Evolutionary conservation across 2,888 invertebrate species (phyloP), one percentile per base, ranked within the genome.

Genomic region (Brachypterus glaber): DNA sequence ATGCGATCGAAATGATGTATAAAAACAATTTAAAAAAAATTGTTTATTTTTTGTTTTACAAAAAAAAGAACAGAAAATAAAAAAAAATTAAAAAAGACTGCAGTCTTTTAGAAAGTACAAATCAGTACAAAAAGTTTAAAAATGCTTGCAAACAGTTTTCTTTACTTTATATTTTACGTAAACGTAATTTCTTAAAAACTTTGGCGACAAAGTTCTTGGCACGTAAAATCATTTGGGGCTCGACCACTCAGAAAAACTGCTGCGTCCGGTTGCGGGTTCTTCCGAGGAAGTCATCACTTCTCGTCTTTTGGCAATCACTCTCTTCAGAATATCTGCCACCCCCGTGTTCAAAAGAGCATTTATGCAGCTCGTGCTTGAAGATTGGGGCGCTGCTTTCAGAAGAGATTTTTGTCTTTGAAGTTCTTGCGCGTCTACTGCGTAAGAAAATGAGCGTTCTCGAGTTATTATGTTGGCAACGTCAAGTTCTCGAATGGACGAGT

Each of bases 251-350:
- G 64, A 63, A 49, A 63, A 62, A 38, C 62, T 63, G 38, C 52
- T 57, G 46, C 64, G 53, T 8, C 58, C 50, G 16, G 46, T 39
- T 5, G 54, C 39, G 15, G 37, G 36, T 4, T 43, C 43, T 21
- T 60, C 59, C 12, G 58, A 57, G 1, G 59, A 50, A 12, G 54
- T 49, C 30, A 58, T 51, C 3, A 59, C 55, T n/a, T 66, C 64
- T 14, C 60, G 48, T 30, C 63, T 49, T 47, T 64, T 66, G 35
- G 53, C 60, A 13, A 67, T 62, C 5, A 66, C 64, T 37, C 58
- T 53, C 40, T 66, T 65, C 35, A 65, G 49, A 38, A 66, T 65
- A 47, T 67, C 65, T 1, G 62, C 63, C 18, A 66, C 63, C 4
- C 65, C 62, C 9, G 57, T 60, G 34, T 60, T 62, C 36, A 66